Evolutionary conservation across 2,888 invertebrate genomes (phyloP).

Genomic region (Mesochorus sp.): DNA sequence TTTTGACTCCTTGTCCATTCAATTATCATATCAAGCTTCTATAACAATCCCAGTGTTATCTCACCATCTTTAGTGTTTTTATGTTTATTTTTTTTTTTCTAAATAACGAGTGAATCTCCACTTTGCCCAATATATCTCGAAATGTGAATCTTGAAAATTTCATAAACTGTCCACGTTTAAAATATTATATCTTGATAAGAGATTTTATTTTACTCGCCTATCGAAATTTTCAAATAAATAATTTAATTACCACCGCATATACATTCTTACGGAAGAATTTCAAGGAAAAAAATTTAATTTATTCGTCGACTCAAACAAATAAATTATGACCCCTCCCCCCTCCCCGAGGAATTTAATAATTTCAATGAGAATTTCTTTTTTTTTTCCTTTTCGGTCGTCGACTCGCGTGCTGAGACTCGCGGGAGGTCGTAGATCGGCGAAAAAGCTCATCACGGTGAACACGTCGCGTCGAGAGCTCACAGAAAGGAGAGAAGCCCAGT

Average conservation of each 20-base stretch:
- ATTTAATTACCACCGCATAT: neutral
- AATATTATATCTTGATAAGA: neutral
- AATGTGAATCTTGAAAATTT: too few relatives aligned
- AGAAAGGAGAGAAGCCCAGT: conserved; percentile 59
- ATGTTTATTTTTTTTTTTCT: too few relatives aligned
- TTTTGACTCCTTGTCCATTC: neutral
- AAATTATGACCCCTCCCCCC: too few relatives aligned
- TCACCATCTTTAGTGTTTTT: too few relatives aligned
- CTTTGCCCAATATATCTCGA: too few relatives aligned
- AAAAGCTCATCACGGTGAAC: conserved; percentile 37
- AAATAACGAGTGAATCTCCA: too few relatives aligned
- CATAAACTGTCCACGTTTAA: too few relatives aligned
- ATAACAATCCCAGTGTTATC: too few relatives aligned
- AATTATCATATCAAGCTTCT: neutral
- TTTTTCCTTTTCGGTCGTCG: conserved; percentile 4
- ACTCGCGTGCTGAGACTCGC: conserved; percentile 28
- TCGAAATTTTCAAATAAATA: neutral
- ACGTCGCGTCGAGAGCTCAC: conserved; percentile 29
- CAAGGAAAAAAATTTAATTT: neutral
- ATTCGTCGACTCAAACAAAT: neutral
- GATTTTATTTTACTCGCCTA: neutral
- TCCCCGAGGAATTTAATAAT: conserved; percentile 6
- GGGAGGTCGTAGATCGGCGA: conserved; percentile 29
- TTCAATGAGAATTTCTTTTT: neutral
- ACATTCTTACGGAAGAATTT: neutral